Conservation (phyloP, 2,888 invertebrate species). For the Agonum fuliginosum region DNA sequence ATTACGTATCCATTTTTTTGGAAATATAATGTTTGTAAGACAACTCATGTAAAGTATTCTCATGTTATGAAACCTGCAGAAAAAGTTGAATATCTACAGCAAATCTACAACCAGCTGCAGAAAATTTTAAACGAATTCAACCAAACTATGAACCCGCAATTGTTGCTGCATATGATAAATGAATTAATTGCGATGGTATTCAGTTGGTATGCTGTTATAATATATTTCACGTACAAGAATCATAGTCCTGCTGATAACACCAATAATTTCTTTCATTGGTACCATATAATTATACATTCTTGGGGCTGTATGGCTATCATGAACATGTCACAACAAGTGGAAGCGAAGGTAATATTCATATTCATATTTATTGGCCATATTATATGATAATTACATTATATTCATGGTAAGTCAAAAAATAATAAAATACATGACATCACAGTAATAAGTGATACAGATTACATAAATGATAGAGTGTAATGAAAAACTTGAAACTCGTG, state of each 20-base stretch:
- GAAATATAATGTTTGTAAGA: constrained; percentile 22
- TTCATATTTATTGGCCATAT: too few relatives aligned
- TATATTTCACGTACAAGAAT: constrained; percentile 68
- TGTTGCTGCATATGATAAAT: constrained; percentile 68
- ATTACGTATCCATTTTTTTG: constrained; percentile 25
- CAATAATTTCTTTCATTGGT: constrained; percentile 69
- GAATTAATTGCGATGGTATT: constrained; percentile 70
- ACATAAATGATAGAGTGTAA: too few relatives aligned
- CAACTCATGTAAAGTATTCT: constrained; percentile 2
- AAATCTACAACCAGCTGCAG: constrained; percentile 70
- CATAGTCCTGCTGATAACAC: constrained; percentile 66
- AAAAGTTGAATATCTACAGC: constrained; percentile 68
- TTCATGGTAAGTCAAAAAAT: too few relatives aligned
- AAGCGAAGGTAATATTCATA: constrained; percentile 68
- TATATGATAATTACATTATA: too few relatives aligned
- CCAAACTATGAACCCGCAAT: constrained; percentile 69
- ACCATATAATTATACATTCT: constrained; percentile 69
- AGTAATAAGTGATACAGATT: too few relatives aligned
- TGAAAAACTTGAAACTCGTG: too few relatives aligned
- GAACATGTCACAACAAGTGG: constrained; percentile 69
- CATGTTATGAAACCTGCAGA: constrained; percentile 2
- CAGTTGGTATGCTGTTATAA: constrained; percentile 70
- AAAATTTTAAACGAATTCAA: constrained; percentile 68
- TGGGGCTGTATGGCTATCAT: constrained; percentile 69
- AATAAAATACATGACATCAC: too few relatives aligned